Evolutionary conservation across 2,113 vertebrate genomes (phyloP), one percentile per base, ranked within the genome.

Genomic region (Sporophila hypoxantha): DNA sequence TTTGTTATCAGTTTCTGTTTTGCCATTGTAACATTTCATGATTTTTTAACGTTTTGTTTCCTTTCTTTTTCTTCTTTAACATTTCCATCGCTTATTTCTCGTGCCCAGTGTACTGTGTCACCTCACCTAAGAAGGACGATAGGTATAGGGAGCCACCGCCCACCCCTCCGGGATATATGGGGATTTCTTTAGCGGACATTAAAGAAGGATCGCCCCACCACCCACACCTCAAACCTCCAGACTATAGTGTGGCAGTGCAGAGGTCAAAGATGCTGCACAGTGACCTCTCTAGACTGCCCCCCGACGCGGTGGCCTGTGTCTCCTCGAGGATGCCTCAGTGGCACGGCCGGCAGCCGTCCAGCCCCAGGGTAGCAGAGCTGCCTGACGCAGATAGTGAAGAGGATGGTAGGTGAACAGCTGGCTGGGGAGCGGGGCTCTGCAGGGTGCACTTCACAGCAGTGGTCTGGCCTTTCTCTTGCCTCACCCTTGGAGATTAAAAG

Each of bases 241-340:
- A 99, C 91, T 99, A 99, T 97, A 99, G 98, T 86, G 98, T 99
- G 98, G 99, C 99, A 76, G 95, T 99, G 96, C 99, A 99, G 97
- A 98, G 99, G 96, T 99, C 98, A 96, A 99, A 98, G 96, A 98
- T 99, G 96, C 96, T 99, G 97, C 98, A 97, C 65, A 95, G 94
- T 96, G 89, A 95, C 96, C 96, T 97, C 90, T 94, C 95, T 96
- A 97, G 96, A 95, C 96, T 95, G 71, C 90, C 96, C 64, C 50
- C 96, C 44, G 95, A 89, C 75, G 82, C 96, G 8, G 91, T 94
- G 76, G 84, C 97, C 92, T 96, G 96, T 95, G 95, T 97, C 15
- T 97, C 98, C 80, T 96, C 97, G 65, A 98, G 97, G 97, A 97
- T 87, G 93, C 96, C 95, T 85, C 97, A 91, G 91, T 97, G 97